Conservation (phyloP, 2,113 vertebrate species). For the Siniperca chuatsi region DNA sequence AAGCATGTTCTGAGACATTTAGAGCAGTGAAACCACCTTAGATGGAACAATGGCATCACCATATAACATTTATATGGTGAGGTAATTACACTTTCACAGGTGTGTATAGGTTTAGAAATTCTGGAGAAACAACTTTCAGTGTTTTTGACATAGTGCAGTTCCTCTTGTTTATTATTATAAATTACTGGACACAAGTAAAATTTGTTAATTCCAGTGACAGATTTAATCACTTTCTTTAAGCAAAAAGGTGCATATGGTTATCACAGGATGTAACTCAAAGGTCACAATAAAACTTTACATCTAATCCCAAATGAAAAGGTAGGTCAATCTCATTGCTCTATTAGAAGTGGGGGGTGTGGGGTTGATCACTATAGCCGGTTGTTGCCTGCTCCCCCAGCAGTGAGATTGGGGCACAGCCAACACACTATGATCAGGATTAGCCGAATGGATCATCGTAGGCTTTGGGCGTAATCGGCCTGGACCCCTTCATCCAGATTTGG, state of each 20-base stretch:
- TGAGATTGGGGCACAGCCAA: conserved; percentile 24
- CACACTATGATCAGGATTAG: conserved; percentile 62
- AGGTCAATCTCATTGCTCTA: conserved; percentile 37
- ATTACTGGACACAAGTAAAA: neutral
- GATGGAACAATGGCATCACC: neutral
- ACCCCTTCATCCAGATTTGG: conserved; percentile 54
- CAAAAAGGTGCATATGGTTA: neutral
- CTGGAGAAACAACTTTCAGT: neutral
- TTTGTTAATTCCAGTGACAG: neutral
- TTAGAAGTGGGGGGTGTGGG: neutral
- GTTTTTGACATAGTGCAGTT: neutral
- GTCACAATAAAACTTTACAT: neutral
- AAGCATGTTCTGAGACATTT: neutral
- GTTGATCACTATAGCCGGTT: neutral
- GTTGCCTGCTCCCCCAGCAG: neutral
- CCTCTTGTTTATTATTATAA: too few species aligned
- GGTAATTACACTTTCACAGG: too few species aligned
- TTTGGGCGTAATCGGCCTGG: conserved; percentile 42
- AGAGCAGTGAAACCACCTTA: neutral
- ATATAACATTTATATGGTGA: too few species aligned
- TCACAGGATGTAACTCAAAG: neutral
- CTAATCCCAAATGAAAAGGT: conserved; percentile 51
- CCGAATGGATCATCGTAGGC: conserved; percentile 49
- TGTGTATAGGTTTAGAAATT: too few species aligned
- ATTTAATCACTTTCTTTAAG: neutral